These are phyloP conservation scores for Philereme transversata DNA, from an alignment of 2,888 invertebrate species.

Conservation along the genomic window DNA sequence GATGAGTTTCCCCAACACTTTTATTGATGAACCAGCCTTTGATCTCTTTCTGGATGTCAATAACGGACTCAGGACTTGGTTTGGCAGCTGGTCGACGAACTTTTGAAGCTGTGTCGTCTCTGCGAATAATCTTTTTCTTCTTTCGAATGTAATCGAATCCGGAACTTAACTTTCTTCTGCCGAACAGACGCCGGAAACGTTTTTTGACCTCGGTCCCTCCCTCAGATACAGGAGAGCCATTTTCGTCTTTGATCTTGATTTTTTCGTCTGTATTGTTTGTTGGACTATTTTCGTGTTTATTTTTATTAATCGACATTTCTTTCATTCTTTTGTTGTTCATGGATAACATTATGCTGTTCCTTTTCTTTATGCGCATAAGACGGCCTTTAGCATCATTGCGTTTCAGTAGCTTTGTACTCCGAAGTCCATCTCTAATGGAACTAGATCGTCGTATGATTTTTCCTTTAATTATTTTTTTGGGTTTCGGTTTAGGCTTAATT, in stretches of 20 bases:
- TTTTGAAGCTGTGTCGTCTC: constrained; percentile 79
- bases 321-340: constrained; percentile 73
- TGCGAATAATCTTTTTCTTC: constrained; percentile 89
- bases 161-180: constrained; percentile 90
- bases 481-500: constrained; percentile 67
- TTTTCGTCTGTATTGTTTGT: constrained; percentile 64
- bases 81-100: constrained; percentile 75
- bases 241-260: constrained; percentile 70
- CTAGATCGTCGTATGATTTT: constrained; percentile 67
- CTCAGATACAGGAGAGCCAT: constrained; percentile 58
- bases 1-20: constrained; percentile 95
- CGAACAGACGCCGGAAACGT: constrained; percentile 86
- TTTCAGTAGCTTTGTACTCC: constrained; percentile 76
- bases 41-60: constrained; percentile 93
- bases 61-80: constrained; percentile 86
- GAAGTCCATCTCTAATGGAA: constrained; percentile 76
- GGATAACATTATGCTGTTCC: constrained; percentile 75
- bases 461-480: constrained; percentile 72
- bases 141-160: constrained; percentile 96
- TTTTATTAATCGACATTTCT: constrained; percentile 61
- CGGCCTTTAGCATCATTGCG: constrained; percentile 75
- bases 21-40: constrained; percentile 97
- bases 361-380: constrained; percentile 73
- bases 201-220: constrained; percentile 69
- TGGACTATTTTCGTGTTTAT: constrained; percentile 61